Conservation (phyloP, 1,140 invertebrate species). For the Ostrea denselamellosa region DNA sequence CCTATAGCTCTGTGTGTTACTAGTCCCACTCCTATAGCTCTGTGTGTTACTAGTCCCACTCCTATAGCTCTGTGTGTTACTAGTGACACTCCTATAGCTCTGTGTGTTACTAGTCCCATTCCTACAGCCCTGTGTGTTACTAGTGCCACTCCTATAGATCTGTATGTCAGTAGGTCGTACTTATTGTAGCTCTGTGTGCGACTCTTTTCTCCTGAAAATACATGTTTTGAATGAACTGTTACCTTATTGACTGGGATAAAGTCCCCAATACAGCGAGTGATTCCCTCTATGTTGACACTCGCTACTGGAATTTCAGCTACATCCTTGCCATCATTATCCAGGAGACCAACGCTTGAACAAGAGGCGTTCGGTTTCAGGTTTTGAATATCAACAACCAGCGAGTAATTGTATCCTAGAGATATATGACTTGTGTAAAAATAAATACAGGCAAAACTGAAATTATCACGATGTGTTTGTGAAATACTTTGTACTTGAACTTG, state of each 20-base stretch:
- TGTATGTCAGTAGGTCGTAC: too few species aligned
- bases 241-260: background rate
- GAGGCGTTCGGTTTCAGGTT: background rate
- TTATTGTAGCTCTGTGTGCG: too few species aligned
- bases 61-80: too few species aligned
- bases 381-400: constrained; percentile 6
- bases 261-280: background rate
- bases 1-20: too few species aligned
- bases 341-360: background rate
- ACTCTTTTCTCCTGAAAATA: too few species aligned
- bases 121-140: too few species aligned
- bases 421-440: background rate
- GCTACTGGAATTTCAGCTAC: background rate
- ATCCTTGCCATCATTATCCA: background rate
- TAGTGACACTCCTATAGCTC: too few species aligned
- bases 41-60: too few species aligned
- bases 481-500: background rate
- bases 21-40: too few species aligned
- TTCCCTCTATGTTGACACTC: background rate
- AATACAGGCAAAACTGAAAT: background rate
- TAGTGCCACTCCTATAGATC: too few species aligned
- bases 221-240: background rate
- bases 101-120: too few species aligned
- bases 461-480: too few species aligned
- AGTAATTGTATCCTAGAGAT: background rate